These are phyloP conservation scores for Pachydiplax longipennis DNA, from an alignment of 2,888 invertebrate species.

Conservation along the genomic window DNA sequence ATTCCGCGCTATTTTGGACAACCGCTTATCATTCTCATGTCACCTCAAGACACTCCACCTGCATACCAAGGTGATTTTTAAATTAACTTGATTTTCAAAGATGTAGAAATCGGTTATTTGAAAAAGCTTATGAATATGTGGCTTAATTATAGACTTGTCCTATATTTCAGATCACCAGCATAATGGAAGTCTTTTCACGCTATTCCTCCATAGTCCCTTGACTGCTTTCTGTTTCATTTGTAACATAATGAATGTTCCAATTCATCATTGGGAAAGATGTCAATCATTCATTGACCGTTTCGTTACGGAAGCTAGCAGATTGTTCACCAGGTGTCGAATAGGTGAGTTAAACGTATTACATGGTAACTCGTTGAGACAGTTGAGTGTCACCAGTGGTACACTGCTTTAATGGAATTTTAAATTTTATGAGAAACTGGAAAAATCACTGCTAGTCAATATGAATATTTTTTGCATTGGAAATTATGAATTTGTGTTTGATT, in stretches of 20 bases:
- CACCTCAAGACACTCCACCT: slow-evolving; percentile 88
- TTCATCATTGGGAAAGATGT: slow-evolving; percentile 90
- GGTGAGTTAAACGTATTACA: slow-evolving; percentile 61
- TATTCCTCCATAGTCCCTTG: slow-evolving; percentile 94
- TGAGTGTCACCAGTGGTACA: too few relatives aligned
- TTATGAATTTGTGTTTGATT: too few relatives aligned
- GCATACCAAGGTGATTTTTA: slow-evolving; percentile 75
- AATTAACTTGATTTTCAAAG: neutral
- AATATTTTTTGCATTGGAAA: too few relatives aligned
- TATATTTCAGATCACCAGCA: slow-evolving; percentile 74
- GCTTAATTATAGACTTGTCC: neutral
- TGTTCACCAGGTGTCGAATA: slow-evolving; percentile 82
- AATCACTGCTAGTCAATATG: too few relatives aligned
- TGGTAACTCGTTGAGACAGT: too few relatives aligned
- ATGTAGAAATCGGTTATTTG: too few relatives aligned
- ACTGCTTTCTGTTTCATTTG: slow-evolving; percentile 92
- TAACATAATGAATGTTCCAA: slow-evolving; percentile 83
- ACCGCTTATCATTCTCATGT: slow-evolving; percentile 91
- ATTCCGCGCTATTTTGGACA: slow-evolving; percentile 92
- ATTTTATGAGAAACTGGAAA: too few relatives aligned
- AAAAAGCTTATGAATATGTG: too few relatives aligned
- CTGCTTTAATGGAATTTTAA: too few relatives aligned
- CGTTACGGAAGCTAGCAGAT: slow-evolving; percentile 84
- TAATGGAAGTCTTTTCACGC: slow-evolving; percentile 91
- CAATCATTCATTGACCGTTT: slow-evolving; percentile 88